Conservation (phyloP, 1,140 invertebrate genomes). For the Drosophila pruinosa region DNA sequence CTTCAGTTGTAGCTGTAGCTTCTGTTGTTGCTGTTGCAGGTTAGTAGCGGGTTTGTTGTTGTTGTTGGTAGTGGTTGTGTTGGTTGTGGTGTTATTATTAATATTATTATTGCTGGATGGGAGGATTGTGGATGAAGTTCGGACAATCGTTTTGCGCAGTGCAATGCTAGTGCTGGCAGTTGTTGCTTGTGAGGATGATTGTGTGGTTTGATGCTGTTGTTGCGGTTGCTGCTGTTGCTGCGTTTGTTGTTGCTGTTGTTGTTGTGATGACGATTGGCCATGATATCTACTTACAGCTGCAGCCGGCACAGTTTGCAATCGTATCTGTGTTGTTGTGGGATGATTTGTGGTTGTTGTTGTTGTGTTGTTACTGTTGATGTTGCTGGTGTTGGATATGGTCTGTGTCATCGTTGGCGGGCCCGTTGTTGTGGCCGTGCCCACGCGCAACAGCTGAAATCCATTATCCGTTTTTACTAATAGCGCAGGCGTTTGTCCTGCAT, state of each 20-base stretch:
- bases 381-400: constrained; percentile 74
- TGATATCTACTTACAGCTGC: constrained; percentile 86
- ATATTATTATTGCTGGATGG: constrained; percentile 75
- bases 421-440: constrained; percentile 88
- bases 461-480: constrained; percentile 97
- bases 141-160: constrained; percentile 85
- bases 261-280: constrained; percentile 81
- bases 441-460: constrained; percentile 95
- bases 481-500: constrained; percentile 90
- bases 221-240: constrained; percentile 58
- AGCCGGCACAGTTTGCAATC: constrained; percentile 85
- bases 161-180: constrained; percentile 83
- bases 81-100: constrained; percentile 55
- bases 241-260: constrained; percentile 58
- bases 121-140: constrained; percentile 77
- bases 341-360: constrained; percentile 74
- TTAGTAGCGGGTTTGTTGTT: constrained; percentile 78
- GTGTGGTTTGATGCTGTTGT: constrained; percentile 45
- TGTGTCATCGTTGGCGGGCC: constrained; percentile 84
- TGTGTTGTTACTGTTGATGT: constrained; percentile 43
- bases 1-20: constrained; percentile 61
- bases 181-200: constrained; percentile 59
- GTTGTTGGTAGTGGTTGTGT: constrained; percentile 68
- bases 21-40: constrained; percentile 74
- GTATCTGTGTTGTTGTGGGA: constrained; percentile 83